phyloP scores from a whole-genome alignment of 2,797 vertebrate genomes.

The Petrocephalus sullivani region DNA sequence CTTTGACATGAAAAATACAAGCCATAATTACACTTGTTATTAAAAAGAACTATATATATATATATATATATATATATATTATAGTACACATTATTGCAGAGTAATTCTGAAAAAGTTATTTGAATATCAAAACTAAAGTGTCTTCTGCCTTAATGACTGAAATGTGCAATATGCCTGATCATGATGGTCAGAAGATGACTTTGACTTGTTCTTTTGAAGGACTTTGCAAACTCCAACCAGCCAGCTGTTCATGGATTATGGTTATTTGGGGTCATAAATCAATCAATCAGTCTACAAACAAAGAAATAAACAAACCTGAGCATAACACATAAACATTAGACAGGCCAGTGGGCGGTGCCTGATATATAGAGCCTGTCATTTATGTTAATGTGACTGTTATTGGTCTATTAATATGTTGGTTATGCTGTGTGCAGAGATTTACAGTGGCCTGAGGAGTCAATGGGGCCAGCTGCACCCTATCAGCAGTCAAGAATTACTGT shows the following conservation, averaged over 20 bases:
- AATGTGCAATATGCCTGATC: background rate
- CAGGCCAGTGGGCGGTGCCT: background rate
- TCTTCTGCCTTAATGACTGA: background rate
- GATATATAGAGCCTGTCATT: background rate
- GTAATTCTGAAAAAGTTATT: background rate
- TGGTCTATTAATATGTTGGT: conserved; percentile 21
- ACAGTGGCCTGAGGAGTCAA: background rate
- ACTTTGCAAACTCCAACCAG: background rate
- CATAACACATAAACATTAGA: background rate
- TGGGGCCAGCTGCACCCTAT: background rate
- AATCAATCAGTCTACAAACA: background rate
- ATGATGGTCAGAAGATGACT: background rate
- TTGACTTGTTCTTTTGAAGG: background rate
- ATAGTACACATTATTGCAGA: background rate
- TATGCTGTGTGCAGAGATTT: background rate
- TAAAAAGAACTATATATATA: background rate
- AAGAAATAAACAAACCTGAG: background rate
- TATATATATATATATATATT: background rate
- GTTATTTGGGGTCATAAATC: background rate
- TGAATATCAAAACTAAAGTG: background rate
- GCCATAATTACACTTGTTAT: conserved; percentile 27
- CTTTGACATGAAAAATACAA: background rate
- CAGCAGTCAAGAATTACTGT: conserved; percentile 9
- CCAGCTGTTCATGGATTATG: background rate
- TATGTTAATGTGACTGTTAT: conserved; percentile 19